A percentile compares a stretch with the other conserved stretches of the same genome.
These are phyloP conservation scores for Dinothrombium tinctorium DNA, from an alignment of 1,140 invertebrate species.

Conservation along the genomic window DNA sequence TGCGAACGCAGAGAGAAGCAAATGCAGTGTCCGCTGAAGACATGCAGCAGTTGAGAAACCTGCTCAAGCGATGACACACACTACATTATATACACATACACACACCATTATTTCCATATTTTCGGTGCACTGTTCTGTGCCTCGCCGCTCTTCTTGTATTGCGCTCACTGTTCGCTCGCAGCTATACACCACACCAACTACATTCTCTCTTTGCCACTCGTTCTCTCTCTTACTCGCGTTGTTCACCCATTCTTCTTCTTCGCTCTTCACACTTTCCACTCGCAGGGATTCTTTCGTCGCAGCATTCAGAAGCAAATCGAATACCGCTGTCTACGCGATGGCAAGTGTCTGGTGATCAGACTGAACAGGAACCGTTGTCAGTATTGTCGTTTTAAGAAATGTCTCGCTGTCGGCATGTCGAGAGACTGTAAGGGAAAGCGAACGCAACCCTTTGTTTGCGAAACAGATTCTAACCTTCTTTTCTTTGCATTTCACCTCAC, in stretches of 20 bases:
- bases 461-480: not conserved
- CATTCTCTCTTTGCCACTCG: not conserved
- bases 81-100: no score
- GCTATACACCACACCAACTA: not conserved
- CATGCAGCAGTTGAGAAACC: no score
- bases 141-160: not conserved
- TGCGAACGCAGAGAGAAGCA: no score
- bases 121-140: not conserved
- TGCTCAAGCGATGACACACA: no score
- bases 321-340: conserved; percentile 81
- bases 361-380: conserved; percentile 91
- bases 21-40: no score
- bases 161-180: not conserved
- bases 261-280: no score
- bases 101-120: not conserved
- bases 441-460: no score
- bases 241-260: no score
- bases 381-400: conserved; percentile 96
- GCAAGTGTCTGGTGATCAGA: conserved; percentile 84
- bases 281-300: conserved; percentile 39
- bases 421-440: conserved; percentile 90
- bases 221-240: no score
- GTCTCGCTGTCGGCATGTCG: conserved; percentile 89
- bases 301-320: conserved; percentile 96
- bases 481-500: conserved; percentile 7